phyloP scores from a whole-genome alignment of 2,888 invertebrate species.

The Myopa tessellatipennis region DNA sequence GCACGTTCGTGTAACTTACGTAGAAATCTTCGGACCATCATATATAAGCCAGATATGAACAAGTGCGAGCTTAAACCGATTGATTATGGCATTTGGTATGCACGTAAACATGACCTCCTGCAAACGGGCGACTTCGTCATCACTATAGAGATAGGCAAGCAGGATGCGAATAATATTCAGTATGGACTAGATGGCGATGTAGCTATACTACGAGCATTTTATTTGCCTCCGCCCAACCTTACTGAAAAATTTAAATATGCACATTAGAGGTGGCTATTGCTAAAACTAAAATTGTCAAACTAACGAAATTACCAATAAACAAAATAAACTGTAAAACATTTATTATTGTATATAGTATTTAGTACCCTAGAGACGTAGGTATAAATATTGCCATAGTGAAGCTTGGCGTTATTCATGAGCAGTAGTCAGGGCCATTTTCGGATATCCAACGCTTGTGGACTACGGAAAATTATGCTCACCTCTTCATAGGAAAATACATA shows the following conservation, averaged over 20 bases:
- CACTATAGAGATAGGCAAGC: slow-evolving; percentile 57
- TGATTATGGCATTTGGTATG: slow-evolving; percentile 61
- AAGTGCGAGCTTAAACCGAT: slow-evolving; percentile 53
- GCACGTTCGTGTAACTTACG: slow-evolving; percentile 57
- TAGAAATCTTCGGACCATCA: slow-evolving; percentile 58
- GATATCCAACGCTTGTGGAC: too few species aligned
- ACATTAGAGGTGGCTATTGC: too few species aligned
- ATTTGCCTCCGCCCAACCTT: slow-evolving; percentile 55
- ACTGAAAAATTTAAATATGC: slow-evolving; percentile 49
- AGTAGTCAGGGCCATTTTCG: too few species aligned
- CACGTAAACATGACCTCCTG: slow-evolving; percentile 54
- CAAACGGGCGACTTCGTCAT: slow-evolving; percentile 64
- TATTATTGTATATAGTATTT: too few species aligned
- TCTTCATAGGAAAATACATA: too few species aligned
- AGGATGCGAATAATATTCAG: slow-evolving; percentile 54
- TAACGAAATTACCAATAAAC: too few species aligned
- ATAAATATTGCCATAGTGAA: too few species aligned
- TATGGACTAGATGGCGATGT: slow-evolving; percentile 56
- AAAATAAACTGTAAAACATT: too few species aligned
- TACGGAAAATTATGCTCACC: too few species aligned
- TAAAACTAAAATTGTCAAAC: too few species aligned
- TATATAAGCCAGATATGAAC: slow-evolving; percentile 57
- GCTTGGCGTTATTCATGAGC: too few species aligned
- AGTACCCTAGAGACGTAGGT: too few species aligned
- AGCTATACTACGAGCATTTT: slow-evolving; percentile 61